A percentile compares a stretch with the other conserved stretches of the same genome.
These are phyloP conservation scores for Meloidogyne floridensis DNA, from an alignment of 1,140 invertebrate species.

Conservation along the genomic window DNA sequence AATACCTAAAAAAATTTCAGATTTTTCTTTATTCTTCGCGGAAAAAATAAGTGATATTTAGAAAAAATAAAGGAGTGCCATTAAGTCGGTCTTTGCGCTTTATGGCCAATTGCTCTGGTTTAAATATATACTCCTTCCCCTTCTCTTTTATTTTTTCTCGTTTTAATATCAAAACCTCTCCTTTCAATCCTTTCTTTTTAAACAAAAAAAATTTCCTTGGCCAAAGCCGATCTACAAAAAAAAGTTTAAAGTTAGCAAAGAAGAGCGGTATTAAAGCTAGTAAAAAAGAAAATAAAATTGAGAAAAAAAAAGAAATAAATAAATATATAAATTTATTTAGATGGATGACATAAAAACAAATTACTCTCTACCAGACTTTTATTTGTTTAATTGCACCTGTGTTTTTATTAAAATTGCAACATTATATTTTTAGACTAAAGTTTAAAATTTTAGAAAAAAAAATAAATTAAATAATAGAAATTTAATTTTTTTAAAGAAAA, in stretches of 20 bases:
- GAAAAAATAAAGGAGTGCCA: slow-evolving; percentile 4
- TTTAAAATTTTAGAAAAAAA: background rate
- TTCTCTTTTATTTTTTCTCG: background rate
- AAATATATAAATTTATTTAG: background rate
- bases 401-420: background rate
- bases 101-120: background rate
- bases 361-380: background rate
- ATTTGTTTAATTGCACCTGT: background rate
- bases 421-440: background rate
- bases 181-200: background rate
- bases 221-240: background rate
- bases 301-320: background rate
- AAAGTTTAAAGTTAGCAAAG: background rate
- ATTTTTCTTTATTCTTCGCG: background rate
- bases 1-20: background rate
- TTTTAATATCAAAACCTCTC: background rate
- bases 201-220: background rate
- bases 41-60: background rate
- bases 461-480: background rate
- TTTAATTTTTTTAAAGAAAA: background rate
- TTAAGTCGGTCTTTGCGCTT: background rate
- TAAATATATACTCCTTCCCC: background rate
- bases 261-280: background rate
- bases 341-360: slow-evolving; percentile 3
- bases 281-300: no score